Base-by-base conservation (phyloP, 1,140 invertebrate genomes). In the Nautilus pompilius region DNA sequence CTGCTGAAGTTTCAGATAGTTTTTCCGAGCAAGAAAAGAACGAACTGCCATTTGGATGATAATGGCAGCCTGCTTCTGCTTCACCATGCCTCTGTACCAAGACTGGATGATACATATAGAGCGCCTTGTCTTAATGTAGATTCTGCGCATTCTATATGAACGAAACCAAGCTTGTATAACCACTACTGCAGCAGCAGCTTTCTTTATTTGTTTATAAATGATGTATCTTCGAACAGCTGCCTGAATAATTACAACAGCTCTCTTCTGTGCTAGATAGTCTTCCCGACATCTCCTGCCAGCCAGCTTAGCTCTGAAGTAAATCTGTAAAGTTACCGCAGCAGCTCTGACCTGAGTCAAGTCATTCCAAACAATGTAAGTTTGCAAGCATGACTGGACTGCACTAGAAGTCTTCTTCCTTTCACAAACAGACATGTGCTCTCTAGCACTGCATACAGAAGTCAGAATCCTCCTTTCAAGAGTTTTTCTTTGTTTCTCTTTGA, bases 211-310 rank as follows among this genome's bases (percentile, higher is more conserved):
- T 32, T 49, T 57, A 22, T 30, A 10, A 45, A 26, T 28, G 15
- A 33, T 30, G 20, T 57, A 34, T 17, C 63, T 41, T 66, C 65
- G 58, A 17, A 33, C 57, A 24, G 34, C 45, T n/a, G 68, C 36
- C 41, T 74, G 70, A 24, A 74, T 72, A 5, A 49, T 58, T 10
- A 65, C 10, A 20, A 62, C 66, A 55, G 68, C 66, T 46, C 32
- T 26, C 22, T 36, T 56, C 41, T 49, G 22, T 15, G n/a, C 15
- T 5, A 55, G 28, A 49, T 26, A 68, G 15, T 60, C 29, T 22
- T 34, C 10, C 20, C 36, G 30, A n/a, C 34, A 53, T 13, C 29
- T n/a, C 26, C 45, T 62, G 28, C n/a, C 49, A 28, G 58, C 17
- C 22, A 61, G 29, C 1, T 46, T 57, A 34, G 57, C 62, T 45